These are phyloP conservation scores for Steatocranus sp. DNA, from an alignment of 2,797 vertebrate species.

Conservation along the genomic window DNA sequence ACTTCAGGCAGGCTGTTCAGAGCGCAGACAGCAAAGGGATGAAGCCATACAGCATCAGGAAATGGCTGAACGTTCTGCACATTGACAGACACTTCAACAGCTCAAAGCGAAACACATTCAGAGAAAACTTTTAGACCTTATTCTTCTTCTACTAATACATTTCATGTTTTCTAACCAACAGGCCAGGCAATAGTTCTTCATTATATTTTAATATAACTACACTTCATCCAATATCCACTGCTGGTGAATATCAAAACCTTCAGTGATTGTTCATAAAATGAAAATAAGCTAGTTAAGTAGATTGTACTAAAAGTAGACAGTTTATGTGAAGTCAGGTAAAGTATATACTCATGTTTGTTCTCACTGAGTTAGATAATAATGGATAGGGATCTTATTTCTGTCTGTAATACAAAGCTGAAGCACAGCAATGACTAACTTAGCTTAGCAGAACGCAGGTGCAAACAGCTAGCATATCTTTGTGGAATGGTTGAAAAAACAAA, in stretches of 20 bases:
- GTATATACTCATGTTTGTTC: neutral
- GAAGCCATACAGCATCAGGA: constrained; percentile 1
- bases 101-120: neutral
- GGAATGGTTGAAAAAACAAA: neutral
- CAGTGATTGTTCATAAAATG: neutral
- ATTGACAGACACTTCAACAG: neutral
- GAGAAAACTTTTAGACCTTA: neutral
- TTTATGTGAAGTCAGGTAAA: neutral
- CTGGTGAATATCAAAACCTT: neutral
- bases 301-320: neutral
- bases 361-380: neutral
- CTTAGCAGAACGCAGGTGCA: neutral
- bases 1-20: constrained; percentile 33
- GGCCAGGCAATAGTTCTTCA: neutral
- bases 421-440: neutral
- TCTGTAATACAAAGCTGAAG: neutral
- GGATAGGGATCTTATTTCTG: neutral
- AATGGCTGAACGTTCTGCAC: neutral
- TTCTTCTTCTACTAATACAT: neutral
- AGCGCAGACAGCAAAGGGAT: constrained; percentile 6
- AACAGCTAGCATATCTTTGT: neutral
- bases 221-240: neutral
- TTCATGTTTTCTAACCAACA: neutral
- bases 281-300: neutral
- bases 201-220: neutral